Evolutionary conservation across 2,888 invertebrate species (phyloP), one percentile per base, ranked within the genome.

Genomic region (Pristionchus japonicus): DNA sequence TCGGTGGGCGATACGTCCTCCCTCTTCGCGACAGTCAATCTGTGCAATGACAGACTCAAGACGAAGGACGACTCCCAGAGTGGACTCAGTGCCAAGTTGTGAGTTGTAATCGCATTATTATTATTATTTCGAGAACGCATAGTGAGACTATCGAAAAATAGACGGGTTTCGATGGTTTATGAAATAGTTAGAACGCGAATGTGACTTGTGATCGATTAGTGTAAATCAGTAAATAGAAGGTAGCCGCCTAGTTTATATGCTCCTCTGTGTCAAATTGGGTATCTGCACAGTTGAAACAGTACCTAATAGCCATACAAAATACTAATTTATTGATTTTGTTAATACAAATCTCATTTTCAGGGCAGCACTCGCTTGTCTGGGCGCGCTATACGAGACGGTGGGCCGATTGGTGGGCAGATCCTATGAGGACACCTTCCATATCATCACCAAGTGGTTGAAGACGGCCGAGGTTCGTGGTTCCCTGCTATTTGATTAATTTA

Each of bases 351-450:
- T 77, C 64, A 9, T 77, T 92, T 94, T 88, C 95, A 99, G 98
- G 92, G 98, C 98, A 93, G 98, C 99, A 27, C 97, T 99, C 93
- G 97, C 97, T 92, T 98, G 98, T 91, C 94, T 96, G 64, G 99
- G 98, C 57, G 97, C 97, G 90, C 98, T 99, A 97, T 99, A 99
- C 95, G 98, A 98, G 95, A 98, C 97, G 95, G 96, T 99, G 34
- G 99, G 99, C 1, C 96, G 99, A 90, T 98, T 99, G 98, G 99
- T 98, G 97, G 99, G 99, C 0, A 96, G 99, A 90, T 98, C 98
- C 0, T 99, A 98, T 94, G 99, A 99, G 95, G 99, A 99, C 94
- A 99, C 99, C 0, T 97, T 99, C 49, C 97, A 97, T 92, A 97
- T 98, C 87, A 96, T 99, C 40, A 96, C 98, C 88, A 97, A 97